Evolutionary conservation across 2,888 invertebrate species (phyloP), one percentile per base, ranked within the genome.

Genomic region (Papilio gigon): DNA sequence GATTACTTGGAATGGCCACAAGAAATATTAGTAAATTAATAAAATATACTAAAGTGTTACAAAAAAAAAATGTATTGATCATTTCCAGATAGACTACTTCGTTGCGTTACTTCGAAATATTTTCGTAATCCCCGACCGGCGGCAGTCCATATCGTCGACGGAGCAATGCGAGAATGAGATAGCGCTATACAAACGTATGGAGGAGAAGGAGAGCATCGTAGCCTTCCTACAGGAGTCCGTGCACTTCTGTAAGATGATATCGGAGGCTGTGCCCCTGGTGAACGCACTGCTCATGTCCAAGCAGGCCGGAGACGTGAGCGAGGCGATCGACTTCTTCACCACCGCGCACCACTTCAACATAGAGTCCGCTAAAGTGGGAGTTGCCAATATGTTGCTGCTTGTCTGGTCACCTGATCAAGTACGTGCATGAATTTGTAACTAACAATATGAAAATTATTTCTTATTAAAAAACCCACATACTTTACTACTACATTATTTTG

Each of bases 251-350:
- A 81, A 84, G 30, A 84, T 86, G 84, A 76, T 92, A 2, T 84
- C 90, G 1, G 90, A 90, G 62, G 90, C 92, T 0, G 86, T 92
- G 42, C 92, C 92, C 1, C 25, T 95, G n/a, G 94, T 97, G 70
- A 94, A 95, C 74, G 93, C 95, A 22, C 87, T 98, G 78, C 89
- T 98, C 12, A 93, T 94, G 83, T 95, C 96, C 0, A 94, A 94
- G 73, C 94, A 94, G 71, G 93, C 95, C 4, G 94, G 95, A 0
- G 98, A 98, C 83, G 96, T 97, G 14, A 93, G 95, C 65, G 98
- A 98, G 84, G 96, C 98, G 0, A 96, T 98, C 30, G 95, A 97
- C 70, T 97, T 98, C 82, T 96, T 98, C 76, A 96, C 96, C 0
- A 94, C 95, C 0, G 96, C 96, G 0, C 95, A 94, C 78, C 93